Conservation (phyloP, 2,797 vertebrate species). For the Spinus pinus region DNA sequence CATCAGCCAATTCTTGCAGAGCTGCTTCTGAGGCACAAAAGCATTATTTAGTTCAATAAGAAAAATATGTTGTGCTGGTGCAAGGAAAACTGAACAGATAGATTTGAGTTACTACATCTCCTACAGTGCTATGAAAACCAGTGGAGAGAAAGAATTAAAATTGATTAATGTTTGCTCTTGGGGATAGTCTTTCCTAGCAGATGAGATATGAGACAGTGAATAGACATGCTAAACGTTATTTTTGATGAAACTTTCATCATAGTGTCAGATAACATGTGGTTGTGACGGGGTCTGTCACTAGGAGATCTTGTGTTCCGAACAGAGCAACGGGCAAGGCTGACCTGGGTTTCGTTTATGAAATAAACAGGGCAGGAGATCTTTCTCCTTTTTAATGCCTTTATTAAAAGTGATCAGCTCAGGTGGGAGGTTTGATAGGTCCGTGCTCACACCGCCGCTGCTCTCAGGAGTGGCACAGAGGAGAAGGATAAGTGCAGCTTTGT, state of each 20-base stretch:
- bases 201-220: not conserved
- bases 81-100: not conserved
- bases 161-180: not conserved
- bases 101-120: not conserved
- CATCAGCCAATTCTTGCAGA: not conserved
- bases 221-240: not conserved
- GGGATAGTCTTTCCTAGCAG: not conserved
- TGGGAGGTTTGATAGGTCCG: no score
- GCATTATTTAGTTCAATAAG: not conserved
- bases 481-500: no score
- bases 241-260: not conserved
- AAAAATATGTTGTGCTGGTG: not conserved
- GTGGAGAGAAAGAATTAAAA: not conserved
- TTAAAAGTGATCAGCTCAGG: no score
- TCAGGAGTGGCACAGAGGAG: no score
- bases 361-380: no score
- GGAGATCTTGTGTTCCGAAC: not conserved
- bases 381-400: no score
- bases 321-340: not conserved
- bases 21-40: not conserved
- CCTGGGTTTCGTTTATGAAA: not conserved
- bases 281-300: not conserved
- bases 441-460: no score
- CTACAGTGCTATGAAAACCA: accelerated
- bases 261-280: not conserved